Conservation (phyloP, 2,113 vertebrate genomes). For the Tachycineta bicolor region DNA sequence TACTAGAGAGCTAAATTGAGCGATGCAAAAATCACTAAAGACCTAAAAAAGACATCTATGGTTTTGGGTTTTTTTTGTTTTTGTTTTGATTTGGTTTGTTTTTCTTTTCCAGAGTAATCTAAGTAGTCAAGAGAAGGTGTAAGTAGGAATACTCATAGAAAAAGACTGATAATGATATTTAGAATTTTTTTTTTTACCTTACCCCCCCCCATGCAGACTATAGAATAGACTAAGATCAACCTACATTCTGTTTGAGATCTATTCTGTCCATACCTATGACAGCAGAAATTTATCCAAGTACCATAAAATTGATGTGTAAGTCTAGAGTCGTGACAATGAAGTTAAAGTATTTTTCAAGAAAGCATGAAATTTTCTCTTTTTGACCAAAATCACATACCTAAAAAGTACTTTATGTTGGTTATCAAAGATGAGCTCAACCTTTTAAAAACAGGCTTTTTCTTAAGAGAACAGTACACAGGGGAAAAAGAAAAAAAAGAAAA, state of each 20-base stretch:
- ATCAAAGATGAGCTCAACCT: neutral
- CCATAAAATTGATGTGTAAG: neutral
- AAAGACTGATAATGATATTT: neutral
- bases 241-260: neutral
- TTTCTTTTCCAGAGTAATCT: neutral
- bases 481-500: no score
- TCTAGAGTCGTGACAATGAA: neutral
- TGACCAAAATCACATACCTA: neutral
- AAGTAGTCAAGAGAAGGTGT: neutral
- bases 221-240: neutral
- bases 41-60: constrained; percentile 14
- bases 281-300: neutral
- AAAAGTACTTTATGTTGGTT: neutral
- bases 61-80: neutral
- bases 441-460: neutral
- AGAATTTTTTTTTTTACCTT: neutral
- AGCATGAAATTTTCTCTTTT: neutral
- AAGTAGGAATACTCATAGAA: neutral
- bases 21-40: neutral
- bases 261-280: neutral
- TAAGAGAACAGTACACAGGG: neutral
- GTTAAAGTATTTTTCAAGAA: neutral
- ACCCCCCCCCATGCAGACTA: neutral
- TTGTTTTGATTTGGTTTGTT: no score
- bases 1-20: constrained; percentile 44